Evolutionary conservation across 2,888 invertebrate genomes (phyloP).

Genomic region (Erebia ligea): DNA sequence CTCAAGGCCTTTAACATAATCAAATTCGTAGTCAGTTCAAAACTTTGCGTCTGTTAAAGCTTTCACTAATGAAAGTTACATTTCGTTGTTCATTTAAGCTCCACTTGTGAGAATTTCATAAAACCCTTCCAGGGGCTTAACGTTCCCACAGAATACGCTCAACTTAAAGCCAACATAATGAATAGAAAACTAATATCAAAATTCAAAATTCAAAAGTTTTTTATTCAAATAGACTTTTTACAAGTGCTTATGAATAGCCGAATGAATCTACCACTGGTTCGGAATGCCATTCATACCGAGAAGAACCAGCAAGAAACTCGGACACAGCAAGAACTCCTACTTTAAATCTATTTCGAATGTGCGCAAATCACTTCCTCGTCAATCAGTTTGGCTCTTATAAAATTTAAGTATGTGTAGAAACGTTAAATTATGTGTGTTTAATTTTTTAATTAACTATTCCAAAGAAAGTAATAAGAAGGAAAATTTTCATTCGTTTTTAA

Average conservation of each 20-base stretch:
- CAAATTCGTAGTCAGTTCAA: conserved; percentile 33
- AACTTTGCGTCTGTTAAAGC: conserved; percentile 31
- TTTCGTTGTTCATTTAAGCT: conserved; percentile 33
- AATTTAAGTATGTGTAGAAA: background rate
- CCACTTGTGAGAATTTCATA: conserved; percentile 30
- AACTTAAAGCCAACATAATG: conserved; percentile 10
- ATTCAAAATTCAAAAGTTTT: no score
- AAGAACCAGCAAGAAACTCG: no score
- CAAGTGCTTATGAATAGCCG: no score
- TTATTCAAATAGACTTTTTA: no score
- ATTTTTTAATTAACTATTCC: background rate
- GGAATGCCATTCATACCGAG: no score
- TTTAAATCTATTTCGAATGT: background rate
- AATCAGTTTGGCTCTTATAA: background rate
- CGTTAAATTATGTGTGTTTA: background rate
- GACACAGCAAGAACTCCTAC: no score
- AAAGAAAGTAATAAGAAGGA: background rate
- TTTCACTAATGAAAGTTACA: conserved; percentile 38
- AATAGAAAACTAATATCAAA: conserved; percentile 18
- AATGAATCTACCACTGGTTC: no score
- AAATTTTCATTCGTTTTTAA: background rate
- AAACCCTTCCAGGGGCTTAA: conserved; percentile 25
- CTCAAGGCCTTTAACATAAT: conserved; percentile 32
- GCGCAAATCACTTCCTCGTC: background rate
- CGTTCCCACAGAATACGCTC: conserved; percentile 6